These are phyloP conservation scores for Oncorhynchus keta DNA, from an alignment of 2,113 vertebrate species.

Conservation along the genomic window DNA sequence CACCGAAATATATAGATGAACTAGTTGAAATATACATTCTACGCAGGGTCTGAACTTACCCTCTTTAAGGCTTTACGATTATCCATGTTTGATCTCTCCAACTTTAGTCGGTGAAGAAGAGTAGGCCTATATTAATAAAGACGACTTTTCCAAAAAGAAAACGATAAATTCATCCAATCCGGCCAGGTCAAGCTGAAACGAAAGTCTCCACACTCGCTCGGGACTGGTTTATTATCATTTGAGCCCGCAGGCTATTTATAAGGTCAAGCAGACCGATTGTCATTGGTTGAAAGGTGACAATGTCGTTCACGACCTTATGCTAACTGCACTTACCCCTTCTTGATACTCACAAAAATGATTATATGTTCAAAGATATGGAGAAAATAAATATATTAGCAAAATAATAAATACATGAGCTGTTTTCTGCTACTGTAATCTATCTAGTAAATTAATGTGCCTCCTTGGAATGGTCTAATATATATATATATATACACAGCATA, in stretches of 20 bases:
- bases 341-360: neutral
- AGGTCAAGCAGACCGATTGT: neutral
- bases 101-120: neutral
- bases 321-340: neutral
- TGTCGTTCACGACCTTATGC: conserved; percentile 10
- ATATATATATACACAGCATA: neutral
- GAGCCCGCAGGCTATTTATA: neutral
- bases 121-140: neutral
- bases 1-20: neutral
- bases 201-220: too few species aligned
- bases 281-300: conserved; percentile 26
- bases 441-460: too few species aligned
- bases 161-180: neutral
- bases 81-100: conserved; percentile 4
- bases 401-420: too few species aligned
- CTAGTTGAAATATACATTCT: neutral
- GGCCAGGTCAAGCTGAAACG: neutral
- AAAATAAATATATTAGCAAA: neutral
- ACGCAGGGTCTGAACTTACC: neutral
- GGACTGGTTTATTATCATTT: neutral
- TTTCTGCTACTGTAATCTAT: too few species aligned
- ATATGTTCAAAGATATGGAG: neutral
- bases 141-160: neutral
- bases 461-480: neutral
- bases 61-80: neutral